Base-by-base conservation (phyloP, 1,140 invertebrate species). In the Aleiodes sp. region DNA sequence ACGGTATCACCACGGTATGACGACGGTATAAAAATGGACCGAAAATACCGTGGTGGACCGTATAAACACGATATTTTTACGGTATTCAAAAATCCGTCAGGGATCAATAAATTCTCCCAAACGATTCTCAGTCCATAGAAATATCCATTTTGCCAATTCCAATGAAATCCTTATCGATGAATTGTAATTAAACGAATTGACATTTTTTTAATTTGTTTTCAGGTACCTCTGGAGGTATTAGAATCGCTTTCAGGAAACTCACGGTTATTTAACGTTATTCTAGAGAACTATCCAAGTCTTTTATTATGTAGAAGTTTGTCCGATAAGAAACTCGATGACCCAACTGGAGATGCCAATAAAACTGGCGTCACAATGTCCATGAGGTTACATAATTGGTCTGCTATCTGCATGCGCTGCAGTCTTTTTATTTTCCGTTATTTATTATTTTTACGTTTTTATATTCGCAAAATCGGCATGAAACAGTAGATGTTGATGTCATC, bases 221-320 rank as follows among this genome's bases (percentile, higher is more conserved):
- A 91, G 90, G 87, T 91, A 9, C 90, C 91, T 19, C 78, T 89
- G 26, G 89, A 90, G 79, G 89, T 91, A 28, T 72, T 92, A 35
- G 90, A 93, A 73, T 88, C 88, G 31, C 76, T 94, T 1, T 88
- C 87, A 28, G 80, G 86, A 19, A 92, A 93, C 71, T 90, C 89
- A 68, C 88, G 88, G 39, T 80, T 93, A 0, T 93, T 92, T 78
- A 91, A 90, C 39, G 89, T 93, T 2, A 89, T 94, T 37, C 76
- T 93, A 43, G 90, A 92, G 73, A 92, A 92, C 74, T 93, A 93
- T 77, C 92, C 92, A 0, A 91, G 89, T 70, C 79, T 93, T 24
- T 75, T 93, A 24, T 80, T 89, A 9, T 88, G 90, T 52, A 85
- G 90, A 73, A 91, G 90, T 72, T 86, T 87, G 16, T 92, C 91